These are phyloP conservation scores for Drosophila borealis DNA, from an alignment of 2,888 invertebrate species.

Conservation along the genomic window DNA sequence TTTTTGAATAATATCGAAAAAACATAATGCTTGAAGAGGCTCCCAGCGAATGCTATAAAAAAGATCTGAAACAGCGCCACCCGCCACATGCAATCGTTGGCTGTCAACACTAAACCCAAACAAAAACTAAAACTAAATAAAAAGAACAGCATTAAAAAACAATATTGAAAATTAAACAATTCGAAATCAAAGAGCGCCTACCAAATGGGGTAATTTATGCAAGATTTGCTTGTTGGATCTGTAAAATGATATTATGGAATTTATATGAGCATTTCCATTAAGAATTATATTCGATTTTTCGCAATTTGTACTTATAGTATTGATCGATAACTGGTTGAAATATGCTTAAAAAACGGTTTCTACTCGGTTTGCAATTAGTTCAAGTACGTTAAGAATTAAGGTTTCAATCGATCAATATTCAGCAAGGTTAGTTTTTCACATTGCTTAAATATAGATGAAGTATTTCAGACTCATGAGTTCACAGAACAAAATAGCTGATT, in stretches of 20 bases:
- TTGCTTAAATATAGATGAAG: neutral
- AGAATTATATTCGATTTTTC: conserved; percentile 3
- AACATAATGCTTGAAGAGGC: conserved; percentile 55
- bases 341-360: neutral
- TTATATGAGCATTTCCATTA: conserved; percentile 23
- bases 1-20: conserved; percentile 56
- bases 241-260: conserved; percentile 40
- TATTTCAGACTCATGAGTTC: neutral
- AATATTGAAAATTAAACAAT: conserved; percentile 48
- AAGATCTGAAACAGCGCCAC: conserved; percentile 52
- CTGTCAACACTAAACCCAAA: conserved; percentile 65
- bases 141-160: conserved; percentile 26
- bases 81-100: conserved; percentile 62
- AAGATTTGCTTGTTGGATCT: conserved; percentile 28
- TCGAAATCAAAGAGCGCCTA: conserved; percentile 21
- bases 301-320: neutral
- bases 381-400: neutral
- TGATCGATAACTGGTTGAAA: conserved; percentile 3
- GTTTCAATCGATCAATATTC: neutral
- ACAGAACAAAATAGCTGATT: neutral
- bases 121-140: conserved; percentile 37
- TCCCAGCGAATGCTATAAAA: conserved; percentile 55
- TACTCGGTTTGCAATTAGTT: neutral
- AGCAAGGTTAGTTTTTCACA: neutral
- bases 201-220: conserved; percentile 31